These are phyloP conservation scores for Arrhopalites spinosus DNA, from an alignment of 2,888 invertebrate genomes.

Conservation along the genomic window DNA sequence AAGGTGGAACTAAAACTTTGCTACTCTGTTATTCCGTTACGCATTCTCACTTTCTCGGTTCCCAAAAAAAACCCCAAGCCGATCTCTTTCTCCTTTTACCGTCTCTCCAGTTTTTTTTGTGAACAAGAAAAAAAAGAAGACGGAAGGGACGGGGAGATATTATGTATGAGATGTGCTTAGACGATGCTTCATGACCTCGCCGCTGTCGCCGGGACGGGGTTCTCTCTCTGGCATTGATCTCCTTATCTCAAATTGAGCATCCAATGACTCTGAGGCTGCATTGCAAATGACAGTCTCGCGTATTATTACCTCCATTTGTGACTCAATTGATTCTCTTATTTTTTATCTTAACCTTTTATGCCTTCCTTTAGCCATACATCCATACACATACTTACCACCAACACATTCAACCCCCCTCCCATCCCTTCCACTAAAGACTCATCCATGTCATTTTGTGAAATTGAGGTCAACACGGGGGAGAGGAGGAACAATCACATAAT, in stretches of 20 bases:
- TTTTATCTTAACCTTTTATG: slow-evolving; percentile 5
- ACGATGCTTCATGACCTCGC: slow-evolving; percentile 29
- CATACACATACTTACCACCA: not conserved
- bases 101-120: not conserved
- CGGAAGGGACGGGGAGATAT: slow-evolving; percentile 12
- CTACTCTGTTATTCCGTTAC: slow-evolving; percentile 21
- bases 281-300: slow-evolving; percentile 33
- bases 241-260: slow-evolving; percentile 37
- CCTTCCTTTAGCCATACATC: not conserved
- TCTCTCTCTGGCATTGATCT: slow-evolving; percentile 24
- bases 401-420: no score
- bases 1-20: slow-evolving; percentile 37
- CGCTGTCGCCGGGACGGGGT: slow-evolving; percentile 16
- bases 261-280: slow-evolving; percentile 30
- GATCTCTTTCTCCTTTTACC: not conserved
- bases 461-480: not conserved
- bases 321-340: slow-evolving; percentile 35
- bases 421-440: no score
- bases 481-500: not conserved
- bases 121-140: not conserved
- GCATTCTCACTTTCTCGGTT: slow-evolving; percentile 33
- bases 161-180: slow-evolving; percentile 30
- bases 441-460: not conserved
- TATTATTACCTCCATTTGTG: slow-evolving; percentile 36
- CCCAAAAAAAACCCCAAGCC: slow-evolving; percentile 3